Conservation (phyloP, 2,888 invertebrate genomes). For the Steromphala cineraria region DNA sequence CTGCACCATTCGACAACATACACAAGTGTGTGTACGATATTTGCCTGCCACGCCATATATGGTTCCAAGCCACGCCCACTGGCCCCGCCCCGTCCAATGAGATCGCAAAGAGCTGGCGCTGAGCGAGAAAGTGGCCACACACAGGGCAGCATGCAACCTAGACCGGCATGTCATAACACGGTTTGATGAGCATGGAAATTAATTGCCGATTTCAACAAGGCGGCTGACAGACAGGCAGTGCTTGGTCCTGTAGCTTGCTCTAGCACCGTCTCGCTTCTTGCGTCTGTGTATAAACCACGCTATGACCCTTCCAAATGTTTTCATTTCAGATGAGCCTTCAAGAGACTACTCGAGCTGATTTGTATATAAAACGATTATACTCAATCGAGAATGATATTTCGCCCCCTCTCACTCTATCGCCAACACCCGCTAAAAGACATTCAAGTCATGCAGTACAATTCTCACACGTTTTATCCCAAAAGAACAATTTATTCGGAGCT, state of each 20-base stretch:
- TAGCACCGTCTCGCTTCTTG: background rate
- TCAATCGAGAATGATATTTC: constrained; percentile 23
- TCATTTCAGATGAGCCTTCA: constrained; percentile 27
- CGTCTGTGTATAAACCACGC: constrained; percentile 13
- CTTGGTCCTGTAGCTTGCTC: too few relatives aligned
- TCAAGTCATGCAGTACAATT: background rate
- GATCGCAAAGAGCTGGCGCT: background rate
- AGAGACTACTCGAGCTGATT: constrained; percentile 23
- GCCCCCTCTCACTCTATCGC: background rate
- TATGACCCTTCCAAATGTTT: constrained; percentile 24
- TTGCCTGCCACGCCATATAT: constrained; percentile 37
- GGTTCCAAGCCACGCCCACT: constrained; percentile 41
- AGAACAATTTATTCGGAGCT: too few relatives aligned
- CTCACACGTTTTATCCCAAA: too few relatives aligned
- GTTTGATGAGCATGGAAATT: constrained; percentile 52
- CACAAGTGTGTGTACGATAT: constrained; percentile 5
- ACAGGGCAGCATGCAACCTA: constrained; percentile 36
- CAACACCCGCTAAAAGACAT: background rate
- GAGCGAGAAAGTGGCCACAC: constrained; percentile 36
- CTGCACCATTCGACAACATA: constrained; percentile 25
- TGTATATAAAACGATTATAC: constrained; percentile 31
- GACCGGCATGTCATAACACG: constrained; percentile 29
- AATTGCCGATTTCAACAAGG: constrained; percentile 44
- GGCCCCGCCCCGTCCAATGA: constrained; percentile 36
- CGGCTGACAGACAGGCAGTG: background rate